These are phyloP conservation scores for Vicugna pacos DNA, from an alignment of 2,113 vertebrate genomes.

Conservation along the genomic window DNA sequence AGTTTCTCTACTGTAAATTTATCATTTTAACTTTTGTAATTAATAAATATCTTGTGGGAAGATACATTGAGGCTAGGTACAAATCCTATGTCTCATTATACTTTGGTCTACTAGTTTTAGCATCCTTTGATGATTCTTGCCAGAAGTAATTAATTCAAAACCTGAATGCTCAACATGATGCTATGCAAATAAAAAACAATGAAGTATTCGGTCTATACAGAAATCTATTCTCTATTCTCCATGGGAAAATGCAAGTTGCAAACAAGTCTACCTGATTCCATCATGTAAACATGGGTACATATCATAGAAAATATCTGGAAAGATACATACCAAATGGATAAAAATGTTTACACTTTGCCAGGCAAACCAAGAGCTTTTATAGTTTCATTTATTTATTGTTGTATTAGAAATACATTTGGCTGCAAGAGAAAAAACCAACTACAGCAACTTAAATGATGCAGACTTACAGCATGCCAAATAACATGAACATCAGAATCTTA, in stretches of 20 bases:
- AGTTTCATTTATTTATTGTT: neutral
- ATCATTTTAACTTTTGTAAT: neutral
- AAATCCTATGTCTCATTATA: neutral
- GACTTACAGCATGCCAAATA: neutral
- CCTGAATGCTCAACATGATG: neutral
- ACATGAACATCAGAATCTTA: neutral
- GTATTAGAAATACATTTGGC: neutral
- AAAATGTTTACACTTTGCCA: neutral
- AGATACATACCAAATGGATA: neutral
- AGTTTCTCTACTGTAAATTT: neutral
- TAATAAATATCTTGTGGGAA: neutral
- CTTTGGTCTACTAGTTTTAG: neutral
- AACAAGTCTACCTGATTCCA: neutral
- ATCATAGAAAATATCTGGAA: neutral
- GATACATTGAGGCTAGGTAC: neutral
- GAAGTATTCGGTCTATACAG: neutral
- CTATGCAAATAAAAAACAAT: neutral
- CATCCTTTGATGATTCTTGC: neutral
- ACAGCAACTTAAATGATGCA: neutral
- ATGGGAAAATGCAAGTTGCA: neutral
- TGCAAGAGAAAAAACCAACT: neutral
- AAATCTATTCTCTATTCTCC: neutral
- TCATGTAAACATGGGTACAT: neutral
- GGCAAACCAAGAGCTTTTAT: neutral
- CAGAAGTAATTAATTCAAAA: neutral